Conservation (phyloP, 2,113 vertebrate genomes). For the Syngnathus floridae region DNA sequence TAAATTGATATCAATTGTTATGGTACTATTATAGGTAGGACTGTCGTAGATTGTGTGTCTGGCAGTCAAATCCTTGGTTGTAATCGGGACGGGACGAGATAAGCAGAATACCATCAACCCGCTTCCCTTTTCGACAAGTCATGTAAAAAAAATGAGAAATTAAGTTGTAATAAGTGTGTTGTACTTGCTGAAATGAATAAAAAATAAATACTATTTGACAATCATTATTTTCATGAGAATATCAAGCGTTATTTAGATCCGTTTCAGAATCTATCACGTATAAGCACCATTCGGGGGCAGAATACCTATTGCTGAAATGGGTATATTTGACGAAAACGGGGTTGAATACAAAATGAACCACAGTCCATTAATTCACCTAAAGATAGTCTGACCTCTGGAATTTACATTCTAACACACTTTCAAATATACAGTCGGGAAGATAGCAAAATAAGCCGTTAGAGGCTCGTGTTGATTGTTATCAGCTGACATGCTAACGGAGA, state of each 20-base stretch:
- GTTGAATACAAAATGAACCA: too few species aligned
- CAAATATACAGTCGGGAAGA: constrained; percentile 17
- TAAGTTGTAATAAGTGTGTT: too few species aligned
- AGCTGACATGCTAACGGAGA: constrained; percentile 48
- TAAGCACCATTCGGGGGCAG: neutral
- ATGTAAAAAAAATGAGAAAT: too few species aligned
- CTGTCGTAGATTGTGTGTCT: too few species aligned
- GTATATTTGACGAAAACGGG: neutral
- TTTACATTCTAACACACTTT: neutral
- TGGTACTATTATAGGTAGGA: too few species aligned
- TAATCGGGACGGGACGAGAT: too few species aligned
- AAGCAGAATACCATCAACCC: too few species aligned
- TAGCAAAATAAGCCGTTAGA: constrained; percentile 1
- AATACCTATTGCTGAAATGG: neutral
- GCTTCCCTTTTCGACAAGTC: too few species aligned
- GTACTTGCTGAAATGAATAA: too few species aligned
- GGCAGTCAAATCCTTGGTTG: too few species aligned
- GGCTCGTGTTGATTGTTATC: constrained; percentile 27
- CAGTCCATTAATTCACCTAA: neutral
- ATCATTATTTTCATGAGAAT: neutral
- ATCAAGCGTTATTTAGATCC: neutral
- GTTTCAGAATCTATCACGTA: neutral
- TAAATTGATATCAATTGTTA: too few species aligned
- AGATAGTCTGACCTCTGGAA: neutral
- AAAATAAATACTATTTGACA: neutral